These are phyloP conservation scores for Sphaerodactylus townsendi DNA, from an alignment of 2,113 vertebrate genomes.

Conservation along the genomic window DNA sequence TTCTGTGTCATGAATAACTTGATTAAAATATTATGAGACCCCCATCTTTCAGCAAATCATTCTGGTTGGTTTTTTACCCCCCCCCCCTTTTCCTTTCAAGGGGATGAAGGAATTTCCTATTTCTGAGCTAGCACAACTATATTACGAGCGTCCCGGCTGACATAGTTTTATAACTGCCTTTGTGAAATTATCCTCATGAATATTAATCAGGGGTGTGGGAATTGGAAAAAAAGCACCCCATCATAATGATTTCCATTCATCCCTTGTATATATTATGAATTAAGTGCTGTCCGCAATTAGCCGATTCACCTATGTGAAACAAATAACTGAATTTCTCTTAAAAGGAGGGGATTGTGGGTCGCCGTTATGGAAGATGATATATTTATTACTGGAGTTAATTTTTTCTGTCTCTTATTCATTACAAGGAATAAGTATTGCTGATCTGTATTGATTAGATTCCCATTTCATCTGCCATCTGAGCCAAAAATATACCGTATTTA, in stretches of 20 bases:
- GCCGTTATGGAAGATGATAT: background rate
- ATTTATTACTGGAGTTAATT: background rate
- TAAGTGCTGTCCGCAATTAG: conserved; percentile 58
- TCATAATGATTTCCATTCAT: conserved; percentile 66
- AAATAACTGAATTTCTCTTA: conserved; percentile 24
- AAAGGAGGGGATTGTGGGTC: conserved; percentile 32
- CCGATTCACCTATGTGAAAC: conserved; percentile 54
- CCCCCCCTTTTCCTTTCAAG: background rate
- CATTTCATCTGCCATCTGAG: fast-evolving
- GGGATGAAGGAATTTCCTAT: conserved; percentile 40
- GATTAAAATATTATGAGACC: conserved; percentile 72
- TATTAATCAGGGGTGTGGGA: conserved; percentile 75
- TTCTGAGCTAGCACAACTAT: conserved; percentile 30
- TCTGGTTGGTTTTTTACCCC: conserved; percentile 32
- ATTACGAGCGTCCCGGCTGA: conserved; percentile 51
- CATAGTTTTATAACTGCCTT: conserved; percentile 72
- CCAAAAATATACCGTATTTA: fast-evolving
- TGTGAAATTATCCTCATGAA: conserved; percentile 79
- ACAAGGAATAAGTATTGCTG: background rate
- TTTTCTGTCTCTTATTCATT: fast-evolving
- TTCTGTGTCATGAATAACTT: conserved; percentile 75
- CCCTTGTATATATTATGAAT: conserved; percentile 62
- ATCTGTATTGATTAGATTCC: background rate
- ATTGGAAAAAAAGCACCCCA: conserved; percentile 7
- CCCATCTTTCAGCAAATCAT: conserved; percentile 51